Conservation (phyloP, 2,888 invertebrate species). For the Eristalis intricaria region DNA sequence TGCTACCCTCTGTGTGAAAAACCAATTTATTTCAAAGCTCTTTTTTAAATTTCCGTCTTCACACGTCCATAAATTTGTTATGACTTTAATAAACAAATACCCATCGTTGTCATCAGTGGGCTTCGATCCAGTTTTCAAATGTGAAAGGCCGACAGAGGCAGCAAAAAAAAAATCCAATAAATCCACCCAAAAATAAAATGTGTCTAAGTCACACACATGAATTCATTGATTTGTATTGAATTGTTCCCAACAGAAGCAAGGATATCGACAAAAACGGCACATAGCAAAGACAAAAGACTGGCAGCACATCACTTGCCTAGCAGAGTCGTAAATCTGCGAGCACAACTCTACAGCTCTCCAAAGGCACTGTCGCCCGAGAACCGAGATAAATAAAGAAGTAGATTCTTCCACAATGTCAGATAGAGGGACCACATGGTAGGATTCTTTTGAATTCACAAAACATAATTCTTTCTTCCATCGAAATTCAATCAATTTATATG, state of each 20-base stretch:
- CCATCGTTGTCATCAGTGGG: constrained; percentile 23
- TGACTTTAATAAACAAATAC: constrained; percentile 54
- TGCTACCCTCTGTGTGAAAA: not conserved
- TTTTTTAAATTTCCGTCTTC: constrained; percentile 37
- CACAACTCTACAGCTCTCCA: constrained; percentile 30
- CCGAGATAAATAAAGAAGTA: not conserved
- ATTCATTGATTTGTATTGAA: constrained; percentile 70
- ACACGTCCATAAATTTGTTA: constrained; percentile 45
- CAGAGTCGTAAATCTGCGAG: constrained; percentile 58
- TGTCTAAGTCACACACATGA: constrained; percentile 54
- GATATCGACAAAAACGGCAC: constrained; percentile 18
- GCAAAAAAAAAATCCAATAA: constrained; percentile 53
- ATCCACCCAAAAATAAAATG: constrained; percentile 57
- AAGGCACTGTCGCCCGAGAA: constrained; percentile 33
- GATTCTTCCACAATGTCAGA: not conserved
- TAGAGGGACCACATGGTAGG: constrained; percentile 1
- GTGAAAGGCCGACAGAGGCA: not conserved
- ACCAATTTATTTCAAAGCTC: constrained; percentile 26
- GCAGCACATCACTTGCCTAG: constrained; percentile 58
- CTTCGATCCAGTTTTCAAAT: not conserved
- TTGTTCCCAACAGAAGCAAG: constrained; percentile 36
- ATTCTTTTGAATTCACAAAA: constrained; percentile 68
- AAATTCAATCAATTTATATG: constrained; percentile 67
- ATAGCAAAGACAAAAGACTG: constrained; percentile 46
- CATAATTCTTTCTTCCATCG: constrained; percentile 61